Evolutionary conservation across 2,797 vertebrate species (phyloP), one percentile per base, ranked within the genome.

Genomic region (Capromys pilorides): DNA sequence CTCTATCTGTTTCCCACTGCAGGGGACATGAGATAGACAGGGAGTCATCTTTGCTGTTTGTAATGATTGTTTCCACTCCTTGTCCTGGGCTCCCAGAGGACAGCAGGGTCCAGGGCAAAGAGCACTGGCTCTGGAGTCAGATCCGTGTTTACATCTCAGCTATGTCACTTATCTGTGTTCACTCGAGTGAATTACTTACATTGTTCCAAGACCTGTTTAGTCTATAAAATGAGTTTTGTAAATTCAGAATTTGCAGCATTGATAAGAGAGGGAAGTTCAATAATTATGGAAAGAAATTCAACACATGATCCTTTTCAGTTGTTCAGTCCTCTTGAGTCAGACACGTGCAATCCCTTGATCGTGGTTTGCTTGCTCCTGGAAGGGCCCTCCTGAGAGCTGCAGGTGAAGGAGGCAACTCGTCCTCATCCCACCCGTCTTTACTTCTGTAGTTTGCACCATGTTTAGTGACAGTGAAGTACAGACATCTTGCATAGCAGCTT

Each of bases 1-100:
- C 59, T 85, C 80, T 92, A 96, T 97, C 89, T 97, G 87, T 88
- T 96, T 94, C 86, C 67, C 91, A 87, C 45, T 88, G 85, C 77
- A 93, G 88, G 80, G 71, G 62, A 28, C 3, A 2, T 36, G 87
- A 33, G 84, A 61, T 67, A 88, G 84, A 61, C 51, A 41, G 71
- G 78, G 81, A 86, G 51, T 0, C 4, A 66, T 16, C 39, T 57
- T 36, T 26, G 64, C 81, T 57, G 22, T 78, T 71, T 71, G 57
- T 67, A 81, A 84, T 39, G 67, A 84, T 39, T 85, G 26, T 87
- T 88, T 92, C 92, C 84, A 66, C 88, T 71, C 71, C 86, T 92
- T 78, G 87, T 66, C 66, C 84, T 28, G 3, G 45, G 54, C 26
- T 88, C 84, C 88, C 77, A 45, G 66, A 1, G 28, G 36, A 57